These are phyloP conservation scores for Philaethria dido DNA, from an alignment of 2,888 invertebrate genomes.

Conservation along the genomic window DNA sequence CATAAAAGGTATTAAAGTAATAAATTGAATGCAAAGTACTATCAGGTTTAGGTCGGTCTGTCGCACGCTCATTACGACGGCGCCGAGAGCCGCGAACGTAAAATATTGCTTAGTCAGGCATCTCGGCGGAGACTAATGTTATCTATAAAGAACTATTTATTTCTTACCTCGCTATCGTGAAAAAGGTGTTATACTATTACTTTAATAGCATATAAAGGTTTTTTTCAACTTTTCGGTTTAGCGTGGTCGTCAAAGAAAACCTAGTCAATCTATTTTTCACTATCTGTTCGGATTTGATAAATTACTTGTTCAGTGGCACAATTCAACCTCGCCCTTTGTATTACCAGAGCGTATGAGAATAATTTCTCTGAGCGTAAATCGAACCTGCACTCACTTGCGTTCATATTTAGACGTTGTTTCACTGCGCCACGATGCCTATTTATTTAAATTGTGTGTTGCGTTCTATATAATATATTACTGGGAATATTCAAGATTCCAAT, in stretches of 20 bases:
- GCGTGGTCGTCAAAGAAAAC: too few relatives aligned
- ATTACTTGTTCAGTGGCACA: too few relatives aligned
- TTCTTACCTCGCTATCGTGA: background rate
- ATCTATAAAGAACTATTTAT: conserved; percentile 1
- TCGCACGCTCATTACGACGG: background rate
- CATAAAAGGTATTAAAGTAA: background rate
- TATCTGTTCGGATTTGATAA: too few relatives aligned
- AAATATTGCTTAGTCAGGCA: background rate
- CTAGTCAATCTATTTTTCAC: too few relatives aligned
- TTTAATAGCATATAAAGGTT: background rate
- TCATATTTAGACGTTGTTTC: too few relatives aligned
- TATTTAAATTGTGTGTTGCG: too few relatives aligned
- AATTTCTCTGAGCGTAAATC: too few relatives aligned
- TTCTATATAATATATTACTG: background rate
- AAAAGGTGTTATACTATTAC: background rate
- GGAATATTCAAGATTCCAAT: background rate
- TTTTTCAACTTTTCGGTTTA: too few relatives aligned
- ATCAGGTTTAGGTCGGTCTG: background rate
- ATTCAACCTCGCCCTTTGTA: too few relatives aligned
- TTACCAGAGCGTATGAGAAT: too few relatives aligned
- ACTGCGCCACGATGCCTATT: too few relatives aligned
- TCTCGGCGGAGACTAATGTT: conserved; percentile 9
- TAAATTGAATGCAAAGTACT: background rate
- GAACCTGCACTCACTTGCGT: too few relatives aligned
- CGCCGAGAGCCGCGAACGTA: conserved; percentile 6